Evolutionary conservation across 2,888 invertebrate species (phyloP), one percentile per base, ranked within the genome.

Genomic region (Nycteola revayana): DNA sequence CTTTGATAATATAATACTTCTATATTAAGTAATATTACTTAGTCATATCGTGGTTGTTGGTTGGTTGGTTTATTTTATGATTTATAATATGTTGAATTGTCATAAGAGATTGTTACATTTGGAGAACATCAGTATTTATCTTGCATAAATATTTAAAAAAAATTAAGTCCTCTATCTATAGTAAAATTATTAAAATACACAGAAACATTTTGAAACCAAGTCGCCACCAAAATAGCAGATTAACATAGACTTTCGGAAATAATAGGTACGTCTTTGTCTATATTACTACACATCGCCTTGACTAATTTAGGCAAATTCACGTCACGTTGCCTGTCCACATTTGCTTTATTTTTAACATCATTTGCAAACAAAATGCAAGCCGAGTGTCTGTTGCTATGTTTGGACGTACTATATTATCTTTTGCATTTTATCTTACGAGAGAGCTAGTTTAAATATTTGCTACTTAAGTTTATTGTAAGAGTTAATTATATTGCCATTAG

Each of bases 231-330:
- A 43, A 45, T 30, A 23, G 42, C 28, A 18, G 41, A 10, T 53
- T 53, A 28, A 22, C 43, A 55, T 47, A 49, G 30, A 43, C 40
- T 48, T 53, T 48, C 50, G 42, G 44, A 7, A 42, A 53, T 50
- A 41, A 42, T 36, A 28, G n/a, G n/a, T n/a, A 14, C 9, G 17
- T 38, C 39, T 50, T 53, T 49, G 46, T 55, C 10, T 41, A 8
- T 8, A 20, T 44, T 36, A 33, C 39, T 43, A 25, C 52, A 38
- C 35, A 11, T 41, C 38, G 28, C 55, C 50, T 56, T 56, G 57
- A 50, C 50, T 22, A 40, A 42, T 48, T 48, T 14, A 34, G 36
- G 17, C 27, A 32, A 28, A 48, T 23, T 45, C 39, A 18, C 8
- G 35, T 46, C 42, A 42, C 30, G 42, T 39, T 36, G 28, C 32